Evolutionary conservation across 2,888 invertebrate genomes (phyloP), one percentile per base, ranked within the genome.

Genomic region (Caenorhabditis macrosperma): DNA sequence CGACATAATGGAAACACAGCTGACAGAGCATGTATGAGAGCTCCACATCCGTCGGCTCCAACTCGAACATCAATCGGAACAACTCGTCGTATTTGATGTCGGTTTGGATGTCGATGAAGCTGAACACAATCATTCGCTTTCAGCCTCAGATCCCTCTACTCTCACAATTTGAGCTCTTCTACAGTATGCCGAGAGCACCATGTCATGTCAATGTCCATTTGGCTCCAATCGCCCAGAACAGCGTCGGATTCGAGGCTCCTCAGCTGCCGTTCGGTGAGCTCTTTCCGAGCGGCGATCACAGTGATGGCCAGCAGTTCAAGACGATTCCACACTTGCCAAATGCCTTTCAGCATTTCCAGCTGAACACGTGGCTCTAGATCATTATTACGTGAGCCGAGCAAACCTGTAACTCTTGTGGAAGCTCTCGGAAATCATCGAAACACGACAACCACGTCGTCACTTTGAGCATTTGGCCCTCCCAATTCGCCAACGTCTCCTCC

Each of bases 1-100:
- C 78, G 33, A 76, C 74, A 41, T 71, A 54, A 30, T 76, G 69
- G 52, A 78, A 82, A 17, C 61, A 66, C 9, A 82, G 50, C 38
- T 71, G 71, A 24, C 68, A 69, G 17, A 82, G 48, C 64, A 82
- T 68, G 35, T 67, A 82, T 24, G 82, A 64, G 9, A 82, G 30
- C 38, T 82, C 82, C 0, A 57, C n/a, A 20, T 55, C 46, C n/a
- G 66, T 61, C 22, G 77, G 78, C 1, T 61, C 26, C 10, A 78
- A 15, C 7, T 69, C 67, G 6, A 60, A 3, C 35, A 82, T 55
- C 6, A 55, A 30, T 9, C 17, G 33, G n/a, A 79, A 50, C 0
- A 79, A 26, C 4, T 50, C 15, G 3, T 71, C 67, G 30, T 67
- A 30, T 5, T 38, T 46, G 9, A 28, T 6, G 15, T 64, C 64